A percentile compares a stretch with the other conserved stretches of the same genome.
These are phyloP conservation scores for Steinernema scapterisci DNA, from an alignment of 2,888 invertebrate genomes.

Conservation along the genomic window DNA sequence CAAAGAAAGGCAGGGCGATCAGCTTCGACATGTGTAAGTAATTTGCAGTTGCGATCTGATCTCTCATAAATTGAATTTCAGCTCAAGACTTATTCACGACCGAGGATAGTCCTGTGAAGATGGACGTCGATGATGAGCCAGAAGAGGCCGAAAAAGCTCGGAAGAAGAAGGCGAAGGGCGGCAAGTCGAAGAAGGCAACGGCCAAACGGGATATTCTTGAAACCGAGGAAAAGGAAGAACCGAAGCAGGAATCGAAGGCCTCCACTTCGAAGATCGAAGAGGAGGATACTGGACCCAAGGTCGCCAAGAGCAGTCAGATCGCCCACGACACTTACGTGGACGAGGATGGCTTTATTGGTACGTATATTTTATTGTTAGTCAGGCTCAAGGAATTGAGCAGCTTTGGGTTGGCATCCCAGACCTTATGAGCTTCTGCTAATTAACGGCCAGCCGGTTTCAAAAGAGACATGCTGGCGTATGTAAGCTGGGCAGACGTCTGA, in stretches of 20 bases:
- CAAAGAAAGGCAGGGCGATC: background rate
- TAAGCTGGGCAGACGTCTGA: too few relatives aligned
- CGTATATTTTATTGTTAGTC: background rate
- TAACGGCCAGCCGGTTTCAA: too few relatives aligned
- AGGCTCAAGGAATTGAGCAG: background rate
- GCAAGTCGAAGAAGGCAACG: background rate
- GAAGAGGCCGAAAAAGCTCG: background rate
- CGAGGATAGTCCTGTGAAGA: background rate
- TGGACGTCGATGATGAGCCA: slow-evolving; percentile 8
- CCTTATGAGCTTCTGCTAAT: too few relatives aligned
- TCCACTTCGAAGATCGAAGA: background rate
- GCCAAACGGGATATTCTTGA: slow-evolving; percentile 3
- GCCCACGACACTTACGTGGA: slow-evolving; percentile 27
- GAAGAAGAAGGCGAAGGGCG: background rate
- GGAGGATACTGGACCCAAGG: background rate
- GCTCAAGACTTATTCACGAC: slow-evolving; percentile 12
- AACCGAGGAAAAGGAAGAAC: background rate
- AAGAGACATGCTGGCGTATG: too few relatives aligned
- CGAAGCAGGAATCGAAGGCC: background rate
- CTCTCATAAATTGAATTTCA: background rate
- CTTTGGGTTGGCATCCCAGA: background rate
- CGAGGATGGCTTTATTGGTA: slow-evolving; percentile 34
- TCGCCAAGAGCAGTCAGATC: background rate
- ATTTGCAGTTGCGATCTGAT: background rate
- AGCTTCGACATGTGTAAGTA: slow-evolving; percentile 17